Conservation (phyloP, 1,140 invertebrate genomes). For the Cephus cinctus region DNA sequence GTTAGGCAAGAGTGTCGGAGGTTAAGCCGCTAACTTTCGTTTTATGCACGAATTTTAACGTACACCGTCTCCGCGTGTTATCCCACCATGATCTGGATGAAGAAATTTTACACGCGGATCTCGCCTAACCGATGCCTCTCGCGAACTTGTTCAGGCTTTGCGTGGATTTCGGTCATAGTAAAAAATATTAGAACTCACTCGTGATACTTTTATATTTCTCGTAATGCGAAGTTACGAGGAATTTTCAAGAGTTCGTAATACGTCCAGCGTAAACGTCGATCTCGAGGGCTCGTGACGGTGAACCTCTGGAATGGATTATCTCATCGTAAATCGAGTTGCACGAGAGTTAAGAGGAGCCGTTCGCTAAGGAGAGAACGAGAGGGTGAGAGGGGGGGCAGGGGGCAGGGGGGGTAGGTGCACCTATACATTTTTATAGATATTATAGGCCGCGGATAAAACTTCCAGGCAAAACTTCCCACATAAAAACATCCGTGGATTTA, state of each 20-base stretch:
- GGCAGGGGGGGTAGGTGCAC: not conserved
- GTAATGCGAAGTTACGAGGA: no score
- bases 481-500: constrained; percentile 47
- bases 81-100: no score
- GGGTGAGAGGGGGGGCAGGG: not conserved
- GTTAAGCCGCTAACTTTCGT: constrained; percentile 25
- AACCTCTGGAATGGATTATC: no score
- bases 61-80: constrained; percentile 9
- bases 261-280: no score
- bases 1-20: not conserved
- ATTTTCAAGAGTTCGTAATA: no score
- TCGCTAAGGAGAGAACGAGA: not conserved
- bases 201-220: no score
- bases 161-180: no score
- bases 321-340: not conserved
- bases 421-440: constrained; percentile 27
- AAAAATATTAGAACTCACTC: no score
- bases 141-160: no score
- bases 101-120: not conserved
- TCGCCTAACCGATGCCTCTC: not conserved
- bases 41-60: constrained; percentile 32
- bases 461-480: constrained; percentile 36
- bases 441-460: constrained; percentile 35
- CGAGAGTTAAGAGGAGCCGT: not conserved
- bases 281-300: no score